These are phyloP conservation scores for Manis crassicaudata DNA, from an alignment of 2,797 vertebrate species.

Conservation along the genomic window DNA sequence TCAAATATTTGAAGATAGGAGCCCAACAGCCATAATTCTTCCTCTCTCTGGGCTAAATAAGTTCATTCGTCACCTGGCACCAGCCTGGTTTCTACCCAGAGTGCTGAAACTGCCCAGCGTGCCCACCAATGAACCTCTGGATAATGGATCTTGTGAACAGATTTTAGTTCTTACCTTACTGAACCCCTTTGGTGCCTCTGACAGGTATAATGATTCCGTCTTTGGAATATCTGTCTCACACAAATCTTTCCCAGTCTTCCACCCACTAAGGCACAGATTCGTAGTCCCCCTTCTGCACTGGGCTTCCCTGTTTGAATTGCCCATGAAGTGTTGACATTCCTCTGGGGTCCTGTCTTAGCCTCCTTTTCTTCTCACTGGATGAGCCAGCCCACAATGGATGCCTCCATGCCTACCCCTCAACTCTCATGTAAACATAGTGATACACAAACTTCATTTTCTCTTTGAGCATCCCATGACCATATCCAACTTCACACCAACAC, in stretches of 20 bases:
- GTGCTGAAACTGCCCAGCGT: neutral
- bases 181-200: neutral
- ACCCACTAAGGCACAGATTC: rapidly evolving
- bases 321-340: neutral
- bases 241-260: neutral
- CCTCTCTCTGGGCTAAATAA: neutral
- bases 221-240: neutral
- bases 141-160: neutral
- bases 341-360: neutral
- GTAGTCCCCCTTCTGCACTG: rapidly evolving
- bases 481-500: neutral
- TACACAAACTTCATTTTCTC: neutral
- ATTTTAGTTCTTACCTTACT: neutral
- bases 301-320: neutral
- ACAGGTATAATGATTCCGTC: neutral
- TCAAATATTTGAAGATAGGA: neutral
- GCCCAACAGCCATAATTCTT: neutral
- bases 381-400: neutral
- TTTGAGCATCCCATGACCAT: neutral
- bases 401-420: neutral
- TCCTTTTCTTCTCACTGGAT: neutral
- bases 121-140: neutral
- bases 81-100: neutral
- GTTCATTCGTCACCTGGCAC: neutral
- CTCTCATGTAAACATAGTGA: neutral